Base-by-base conservation (phyloP, 1,140 invertebrate genomes). In the Drosophila seguyi region DNA sequence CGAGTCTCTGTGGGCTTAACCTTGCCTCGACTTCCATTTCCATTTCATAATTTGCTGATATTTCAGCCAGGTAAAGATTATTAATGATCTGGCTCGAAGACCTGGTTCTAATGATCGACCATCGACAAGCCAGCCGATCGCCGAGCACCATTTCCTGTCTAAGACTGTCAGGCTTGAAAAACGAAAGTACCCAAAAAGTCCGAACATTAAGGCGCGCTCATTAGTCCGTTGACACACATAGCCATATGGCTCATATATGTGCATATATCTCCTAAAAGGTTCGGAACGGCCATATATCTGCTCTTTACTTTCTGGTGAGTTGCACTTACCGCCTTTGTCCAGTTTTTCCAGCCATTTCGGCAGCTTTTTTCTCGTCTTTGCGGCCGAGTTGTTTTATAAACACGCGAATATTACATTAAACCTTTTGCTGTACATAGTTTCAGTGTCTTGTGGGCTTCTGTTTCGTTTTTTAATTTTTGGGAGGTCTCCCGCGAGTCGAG, bases 381-480 rank as follows among this genome's bases (percentile, higher is more conserved):
- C 62, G 82, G 69, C 80, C 63, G 60, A 79, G 61, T 83, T 88
- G 72, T 87, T 84, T 84, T 74, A 90, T 87, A 84, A 90, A 81
- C 84, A 88, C 84, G 84, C 84, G 82, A 88, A 90, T 84, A 73
- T 84, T 90, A 78, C 84, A 88, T 88, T 88, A 90, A 90, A 88
- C 68, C 63, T 52, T 69, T 58, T 55, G 69, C 34, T 42, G 45
- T 50, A 18, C 25, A 8, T 76, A 61, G 56, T 79, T 63, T 73
- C 60, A 57, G 62, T 80, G 79, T 80, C 58, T 81, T 48, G 27
- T 45, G 48, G 56, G 45, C 66, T 63, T 71, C 60, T 59, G 61
- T 66, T 67, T 45, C 31, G 39, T 56, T 71, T 69, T 41, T 59
- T 59, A 27, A n/a, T 39, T 41, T 58, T 58, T 53, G 62, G 52